Conservation (phyloP, 35 echinoderm and acorn worm genomes). For the Patiria miniata region DNA sequence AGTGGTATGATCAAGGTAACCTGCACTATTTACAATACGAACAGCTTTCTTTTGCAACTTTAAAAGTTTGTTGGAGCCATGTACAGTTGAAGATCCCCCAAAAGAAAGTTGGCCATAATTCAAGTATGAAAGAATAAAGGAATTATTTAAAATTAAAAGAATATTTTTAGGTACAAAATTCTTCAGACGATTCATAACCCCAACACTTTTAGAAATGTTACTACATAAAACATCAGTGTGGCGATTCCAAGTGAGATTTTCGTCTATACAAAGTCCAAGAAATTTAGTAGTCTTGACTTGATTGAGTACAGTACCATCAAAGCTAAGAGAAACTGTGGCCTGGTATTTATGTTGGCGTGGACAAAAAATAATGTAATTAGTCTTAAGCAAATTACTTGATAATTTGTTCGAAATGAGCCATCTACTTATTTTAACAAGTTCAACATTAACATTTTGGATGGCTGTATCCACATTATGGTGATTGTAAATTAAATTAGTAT, state of each 20-base stretch:
- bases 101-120: neutral
- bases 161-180: neutral
- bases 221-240: neutral
- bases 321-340: neutral
- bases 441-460: neutral
- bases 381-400: constrained; percentile 5
- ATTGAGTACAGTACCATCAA: constrained; percentile 1
- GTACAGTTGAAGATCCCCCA: neutral
- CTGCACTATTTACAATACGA: neutral
- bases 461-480: neutral
- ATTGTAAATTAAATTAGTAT: neutral
- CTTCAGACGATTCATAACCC: neutral
- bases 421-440: constrained; percentile 4
- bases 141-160: neutral
- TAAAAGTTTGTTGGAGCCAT: neutral
- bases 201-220: neutral
- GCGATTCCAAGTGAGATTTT: neutral
- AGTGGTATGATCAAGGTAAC: neutral
- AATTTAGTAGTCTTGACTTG: neutral
- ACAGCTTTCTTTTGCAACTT: neutral
- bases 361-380: constrained; percentile 17
- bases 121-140: neutral
- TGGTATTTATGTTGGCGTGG: neutral
- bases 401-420: constrained; percentile 8
- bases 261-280: neutral